Base-by-base conservation (phyloP, 1,140 invertebrate species). In the Maniola jurtina region DNA sequence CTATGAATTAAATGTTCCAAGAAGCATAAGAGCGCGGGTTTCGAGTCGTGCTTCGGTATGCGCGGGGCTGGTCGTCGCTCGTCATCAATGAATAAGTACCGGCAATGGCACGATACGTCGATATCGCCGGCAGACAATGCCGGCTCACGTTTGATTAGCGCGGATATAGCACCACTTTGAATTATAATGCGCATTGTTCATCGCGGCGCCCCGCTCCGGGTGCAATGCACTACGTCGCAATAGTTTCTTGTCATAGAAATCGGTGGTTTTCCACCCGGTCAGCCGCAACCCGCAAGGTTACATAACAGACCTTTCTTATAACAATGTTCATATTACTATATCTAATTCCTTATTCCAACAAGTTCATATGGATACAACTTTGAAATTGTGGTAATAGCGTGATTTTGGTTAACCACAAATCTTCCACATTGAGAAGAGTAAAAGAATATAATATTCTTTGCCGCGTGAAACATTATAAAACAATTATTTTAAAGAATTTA, bases 161-260 rank as follows among this genome's bases (percentile, higher is more conserved):
- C 84, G 84, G 83, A 89, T 87, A 89, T 87, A 85, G 80, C 79
- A 78, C 80, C 81, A 84, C 75, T 83, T 87, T 84, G 86, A 88
- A 90, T 90, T 85, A 84, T 88, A 90, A 90, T 88, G 88, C 78
- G 85, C 79, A 88, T 88, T 88, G 87, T 89, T 88, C 77, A 71
- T 73, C 75, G 66, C 78, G 76, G 64, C 72, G 77, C 71, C 72
- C 71, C 72, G 76, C 69, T 73, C 76, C 68, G 86, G 77, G 88
- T 88, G 88, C 88, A 90, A 86, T 84, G 88, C 85, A 88, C 88
- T 84, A 73, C 81, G 76, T 67, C 80, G 84, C 82, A 83, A 82
- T 83, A 77, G 77, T 78, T 80, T 75, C 79, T 86, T 83, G 86
- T 86, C 81, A 86, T 88, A 90, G 86, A 90, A 89, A 89, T 85